A percentile compares a stretch with the other conserved stretches of the same genome.
phyloP scores from a whole-genome alignment of 2,113 vertebrate genomes.

The Lophochroa leadbeateri region DNA sequence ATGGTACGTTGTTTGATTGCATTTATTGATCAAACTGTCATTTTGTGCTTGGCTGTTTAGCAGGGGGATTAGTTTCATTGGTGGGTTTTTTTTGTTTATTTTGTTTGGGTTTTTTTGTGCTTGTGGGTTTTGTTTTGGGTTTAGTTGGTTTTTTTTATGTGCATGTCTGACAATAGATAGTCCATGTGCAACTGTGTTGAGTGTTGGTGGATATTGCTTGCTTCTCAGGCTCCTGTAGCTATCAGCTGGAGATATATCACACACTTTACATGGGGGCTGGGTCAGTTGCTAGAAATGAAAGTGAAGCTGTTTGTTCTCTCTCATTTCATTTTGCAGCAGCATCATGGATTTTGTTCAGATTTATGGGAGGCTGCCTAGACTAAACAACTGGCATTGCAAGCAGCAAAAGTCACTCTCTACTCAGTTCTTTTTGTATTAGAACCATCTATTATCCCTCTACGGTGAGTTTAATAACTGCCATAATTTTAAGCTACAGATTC shows the following conservation, averaged over 20 bases:
- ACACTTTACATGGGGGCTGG: neutral
- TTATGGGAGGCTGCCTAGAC: neutral
- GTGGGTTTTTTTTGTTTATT: neutral
- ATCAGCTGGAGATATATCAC: neutral
- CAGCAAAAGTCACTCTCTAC: neutral
- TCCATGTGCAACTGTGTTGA: neutral
- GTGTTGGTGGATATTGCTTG: neutral
- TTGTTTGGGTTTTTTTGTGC: neutral
- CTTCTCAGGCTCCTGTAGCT: neutral
- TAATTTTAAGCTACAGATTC: constrained; percentile 49
- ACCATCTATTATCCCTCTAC: neutral
- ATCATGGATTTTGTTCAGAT: constrained; percentile 26
- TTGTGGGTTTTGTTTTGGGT: neutral
- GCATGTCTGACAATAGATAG: neutral
- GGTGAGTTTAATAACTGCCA: constrained; percentile 24
- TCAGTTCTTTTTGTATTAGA: constrained; percentile 22
- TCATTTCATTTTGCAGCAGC: neutral
- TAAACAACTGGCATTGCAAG: neutral
- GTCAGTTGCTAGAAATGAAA: neutral
- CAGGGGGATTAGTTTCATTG: neutral
- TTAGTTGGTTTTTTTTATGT: neutral
- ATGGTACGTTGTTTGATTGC: neutral
- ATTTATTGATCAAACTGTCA: neutral
- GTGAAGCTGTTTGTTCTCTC: constrained; percentile 23
- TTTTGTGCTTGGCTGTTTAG: neutral